Evolutionary conservation across 2,113 vertebrate genomes (phyloP), one percentile per base, ranked within the genome.

Genomic region (Pterocles burchelli): DNA sequence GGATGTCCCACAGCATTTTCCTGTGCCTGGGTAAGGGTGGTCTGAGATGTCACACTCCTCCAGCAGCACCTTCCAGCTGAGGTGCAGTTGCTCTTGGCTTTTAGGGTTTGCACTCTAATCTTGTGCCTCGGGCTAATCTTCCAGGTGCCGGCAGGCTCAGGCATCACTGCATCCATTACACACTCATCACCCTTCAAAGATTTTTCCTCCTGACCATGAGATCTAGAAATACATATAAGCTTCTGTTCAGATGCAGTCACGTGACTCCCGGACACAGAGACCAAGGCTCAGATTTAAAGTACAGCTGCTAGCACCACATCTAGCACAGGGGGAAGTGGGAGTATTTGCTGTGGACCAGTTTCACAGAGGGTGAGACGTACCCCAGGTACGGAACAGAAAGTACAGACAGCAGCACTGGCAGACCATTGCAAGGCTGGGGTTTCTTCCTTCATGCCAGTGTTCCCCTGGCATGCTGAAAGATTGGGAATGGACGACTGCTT

Each of bases 401-500:
- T 33, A 58, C 49, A 76, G 36, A 25, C 10, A 46, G 52, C 31
- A 20, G 62, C 71, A n/a, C 41, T 63, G 66, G 33, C 62, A 66
- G 25, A 25, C 7, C 3, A 0, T 33, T 63, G 49, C 31, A 82
- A 88, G 45, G 26, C 51, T 62, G 52, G 43, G 45, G 18, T 85
- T 79, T 71, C 59, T 84, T 67, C 33, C 36, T 81, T 73, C 51
- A 17, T 80, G 41, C 54, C 46, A 45, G 49, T 38, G 43, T 77
- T 72, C 26, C 51, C 68, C 45, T 78, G 31, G 46, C 76, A 54
- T 4, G 0, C 25, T 73, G 49, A 89, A 79, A 92, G 62, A 63
- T 0, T 77, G 45, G 59, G 58, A 92, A 79, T 85, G 77, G 83
- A 93, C 46, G 74, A 63, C 67, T 72, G 88, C 57, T 87, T 96